Evolutionary conservation across 2,797 vertebrate species (phyloP).

Genomic region (Eospalax fontanierii): DNA sequence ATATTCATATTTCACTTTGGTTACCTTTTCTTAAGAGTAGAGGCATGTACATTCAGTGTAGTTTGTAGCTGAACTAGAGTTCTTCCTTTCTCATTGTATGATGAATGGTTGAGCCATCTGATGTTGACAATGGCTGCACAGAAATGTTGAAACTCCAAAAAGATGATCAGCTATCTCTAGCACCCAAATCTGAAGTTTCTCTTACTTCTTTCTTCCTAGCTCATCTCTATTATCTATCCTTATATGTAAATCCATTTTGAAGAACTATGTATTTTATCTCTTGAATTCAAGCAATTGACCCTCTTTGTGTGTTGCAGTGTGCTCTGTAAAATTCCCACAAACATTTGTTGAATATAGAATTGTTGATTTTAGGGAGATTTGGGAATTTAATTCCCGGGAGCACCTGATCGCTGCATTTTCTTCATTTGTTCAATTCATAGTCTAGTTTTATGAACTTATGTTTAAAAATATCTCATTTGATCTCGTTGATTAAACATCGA

Average conservation of each 20-base stretch:
- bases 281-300: neutral
- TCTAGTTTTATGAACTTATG: slow-evolving; percentile 29
- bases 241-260: neutral
- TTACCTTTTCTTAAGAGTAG: slow-evolving; percentile 18
- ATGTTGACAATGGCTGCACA: neutral
- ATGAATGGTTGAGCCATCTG: neutral
- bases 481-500: slow-evolving; percentile 23
- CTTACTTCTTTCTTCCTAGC: neutral
- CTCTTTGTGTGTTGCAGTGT: neutral
- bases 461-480: slow-evolving; percentile 50
- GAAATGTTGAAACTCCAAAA: neutral
- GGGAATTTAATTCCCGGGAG: neutral
- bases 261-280: neutral
- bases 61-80: neutral
- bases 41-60: neutral
- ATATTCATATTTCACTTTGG: neutral
- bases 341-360: neutral
- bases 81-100: neutral
- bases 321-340: neutral
- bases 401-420: slow-evolving; percentile 7
- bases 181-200: neutral
- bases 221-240: neutral
- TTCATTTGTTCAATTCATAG: slow-evolving; percentile 24
- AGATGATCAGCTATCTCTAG: neutral
- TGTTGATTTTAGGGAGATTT: slow-evolving; percentile 4